Percentiles rank a stretch among this genome's conserved stretches.
Conservation (phyloP, 2,797 vertebrate genomes). For the Vultur gryphus region DNA sequence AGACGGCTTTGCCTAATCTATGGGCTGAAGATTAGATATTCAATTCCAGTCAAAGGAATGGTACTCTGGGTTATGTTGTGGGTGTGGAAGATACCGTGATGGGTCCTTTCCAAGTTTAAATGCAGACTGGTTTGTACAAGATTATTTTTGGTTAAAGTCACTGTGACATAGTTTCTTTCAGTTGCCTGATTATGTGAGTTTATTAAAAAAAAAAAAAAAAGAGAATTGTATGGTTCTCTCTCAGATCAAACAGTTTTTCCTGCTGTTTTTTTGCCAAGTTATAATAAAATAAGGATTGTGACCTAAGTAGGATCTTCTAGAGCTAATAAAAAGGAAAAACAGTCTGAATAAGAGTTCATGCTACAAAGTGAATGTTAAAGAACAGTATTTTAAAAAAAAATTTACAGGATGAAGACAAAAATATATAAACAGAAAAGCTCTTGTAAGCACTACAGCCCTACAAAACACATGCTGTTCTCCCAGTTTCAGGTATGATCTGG, state of each 20-base stretch:
- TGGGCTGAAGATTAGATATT: constrained; percentile 53
- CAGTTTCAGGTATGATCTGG: neutral
- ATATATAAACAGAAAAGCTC: neutral
- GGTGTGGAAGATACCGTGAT: constrained; percentile 42
- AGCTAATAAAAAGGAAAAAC: neutral
- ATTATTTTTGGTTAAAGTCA: constrained; percentile 58
- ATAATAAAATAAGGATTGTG: constrained; percentile 45
- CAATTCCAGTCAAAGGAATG: constrained; percentile 58
- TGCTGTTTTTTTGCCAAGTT: constrained; percentile 6
- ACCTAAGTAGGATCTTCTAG: constrained; percentile 27
- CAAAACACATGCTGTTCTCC: neutral
- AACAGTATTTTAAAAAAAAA: neutral
- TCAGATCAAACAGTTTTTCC: constrained; percentile 38
- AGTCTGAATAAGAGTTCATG: neutral
- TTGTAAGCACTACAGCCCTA: neutral
- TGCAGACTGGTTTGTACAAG: constrained; percentile 34
- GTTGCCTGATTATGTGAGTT: constrained; percentile 20
- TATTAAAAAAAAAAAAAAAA: neutral
- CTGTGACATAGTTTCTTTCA: constrained; percentile 38
- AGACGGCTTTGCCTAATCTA: constrained; percentile 18
- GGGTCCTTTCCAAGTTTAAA: constrained; percentile 59
- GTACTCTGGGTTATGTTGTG: constrained; percentile 21
- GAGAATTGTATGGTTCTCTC: neutral
- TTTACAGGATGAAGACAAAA: neutral
- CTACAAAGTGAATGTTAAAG: neutral